A percentile compares a stretch with the other conserved stretches of the same genome.
Conservation (phyloP, 2,888 invertebrate species). For the Chrysolina oricalcia region DNA sequence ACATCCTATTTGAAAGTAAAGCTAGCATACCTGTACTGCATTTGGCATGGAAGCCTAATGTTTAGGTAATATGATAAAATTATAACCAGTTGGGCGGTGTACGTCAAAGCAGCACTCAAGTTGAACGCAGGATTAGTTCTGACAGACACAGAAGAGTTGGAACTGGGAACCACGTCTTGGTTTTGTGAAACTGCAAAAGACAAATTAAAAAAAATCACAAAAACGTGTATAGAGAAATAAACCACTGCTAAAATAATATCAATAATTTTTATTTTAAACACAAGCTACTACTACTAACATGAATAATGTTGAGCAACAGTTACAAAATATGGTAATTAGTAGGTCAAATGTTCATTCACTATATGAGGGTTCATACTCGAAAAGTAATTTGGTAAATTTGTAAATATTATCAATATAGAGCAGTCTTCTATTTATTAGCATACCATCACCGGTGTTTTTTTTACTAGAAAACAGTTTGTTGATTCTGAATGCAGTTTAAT, state of each 20-base stretch:
- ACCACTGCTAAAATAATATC: background rate
- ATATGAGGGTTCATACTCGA: background rate
- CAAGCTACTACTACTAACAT: no score
- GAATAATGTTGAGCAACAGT: no score
- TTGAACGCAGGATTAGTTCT: constrained; percentile 82
- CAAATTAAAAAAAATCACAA: no score
- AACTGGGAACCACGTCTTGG: constrained; percentile 72
- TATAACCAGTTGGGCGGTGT: constrained; percentile 88
- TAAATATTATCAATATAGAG: no score
- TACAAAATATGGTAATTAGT: no score
- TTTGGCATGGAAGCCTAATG: constrained; percentile 84
- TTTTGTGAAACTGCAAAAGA: constrained; percentile 74
- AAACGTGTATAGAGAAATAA: constrained; percentile 19
- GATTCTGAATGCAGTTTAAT: no score
- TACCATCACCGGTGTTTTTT: no score
- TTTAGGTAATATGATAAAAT: constrained; percentile 89
- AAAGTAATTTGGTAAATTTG: no score
- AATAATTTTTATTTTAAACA: no score
- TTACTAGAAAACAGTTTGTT: no score
- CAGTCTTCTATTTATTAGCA: no score
- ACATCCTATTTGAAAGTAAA: background rate
- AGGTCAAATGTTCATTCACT: no score
- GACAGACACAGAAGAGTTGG: constrained; percentile 74
- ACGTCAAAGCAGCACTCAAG: constrained; percentile 87
- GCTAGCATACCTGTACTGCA: constrained; percentile 76